Conservation (phyloP, 2,113 vertebrate genomes). For the Brevimyrus niger region DNA sequence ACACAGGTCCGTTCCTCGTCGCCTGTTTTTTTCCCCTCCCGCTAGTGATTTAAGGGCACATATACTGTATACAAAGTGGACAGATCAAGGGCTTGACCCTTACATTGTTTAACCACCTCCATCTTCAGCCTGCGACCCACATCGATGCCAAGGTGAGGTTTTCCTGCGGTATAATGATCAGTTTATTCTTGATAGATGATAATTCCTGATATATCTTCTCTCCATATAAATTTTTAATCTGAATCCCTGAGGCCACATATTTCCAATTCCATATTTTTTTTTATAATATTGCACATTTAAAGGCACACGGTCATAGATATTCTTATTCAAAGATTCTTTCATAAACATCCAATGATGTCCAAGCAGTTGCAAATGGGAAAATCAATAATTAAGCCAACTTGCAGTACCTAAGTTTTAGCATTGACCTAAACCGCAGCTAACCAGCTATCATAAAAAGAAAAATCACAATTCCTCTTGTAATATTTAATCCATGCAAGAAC, state of each 20-base stretch:
- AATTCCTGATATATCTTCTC: background rate
- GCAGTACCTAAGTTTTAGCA: background rate
- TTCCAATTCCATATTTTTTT: background rate
- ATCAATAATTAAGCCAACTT: background rate
- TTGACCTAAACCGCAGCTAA: background rate
- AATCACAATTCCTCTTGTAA: background rate
- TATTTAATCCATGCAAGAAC: background rate
- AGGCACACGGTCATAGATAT: background rate
- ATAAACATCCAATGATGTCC: background rate
- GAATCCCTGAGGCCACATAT: background rate
- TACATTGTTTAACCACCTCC: background rate
- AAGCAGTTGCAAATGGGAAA: background rate
- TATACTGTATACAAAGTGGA: background rate
- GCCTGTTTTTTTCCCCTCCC: background rate
- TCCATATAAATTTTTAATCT: background rate
- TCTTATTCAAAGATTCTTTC: background rate
- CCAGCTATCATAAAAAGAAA: background rate
- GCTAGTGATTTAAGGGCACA: background rate
- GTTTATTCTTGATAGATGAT: background rate
- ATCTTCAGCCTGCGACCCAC: background rate
- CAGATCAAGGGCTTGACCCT: background rate
- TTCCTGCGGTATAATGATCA: background rate
- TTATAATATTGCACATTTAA: background rate
- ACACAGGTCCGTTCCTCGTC: background rate
- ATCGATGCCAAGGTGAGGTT: background rate